A percentile compares a stretch with the other conserved stretches of the same genome.
Evolutionary conservation across 1,140 invertebrate genomes (phyloP).

Genomic region (Lordiphosa stackelbergi): DNA sequence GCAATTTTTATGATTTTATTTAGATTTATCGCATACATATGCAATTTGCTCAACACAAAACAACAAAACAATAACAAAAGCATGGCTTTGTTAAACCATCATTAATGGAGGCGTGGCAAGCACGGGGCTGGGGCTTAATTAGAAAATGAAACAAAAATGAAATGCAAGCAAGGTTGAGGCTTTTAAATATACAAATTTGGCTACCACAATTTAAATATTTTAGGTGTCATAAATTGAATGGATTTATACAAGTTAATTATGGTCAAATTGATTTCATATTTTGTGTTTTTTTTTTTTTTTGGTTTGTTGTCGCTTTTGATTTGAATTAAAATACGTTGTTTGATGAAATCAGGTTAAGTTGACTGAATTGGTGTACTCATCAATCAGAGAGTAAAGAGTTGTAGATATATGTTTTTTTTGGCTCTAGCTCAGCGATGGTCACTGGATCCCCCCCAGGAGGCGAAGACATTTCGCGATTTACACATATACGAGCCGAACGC

Average conservation of each 20-base stretch:
- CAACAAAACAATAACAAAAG: conserved; percentile 27
- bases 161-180: conserved; percentile 36
- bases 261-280: conserved; percentile 3
- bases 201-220: conserved; percentile 14
- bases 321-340: not conserved
- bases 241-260: not conserved
- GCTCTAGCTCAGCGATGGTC: too few relatives aligned
- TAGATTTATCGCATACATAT: conserved; percentile 42
- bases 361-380: conserved; percentile 15
- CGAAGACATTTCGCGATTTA: too few relatives aligned
- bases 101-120: not conserved
- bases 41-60: not conserved
- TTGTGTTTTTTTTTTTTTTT: not conserved
- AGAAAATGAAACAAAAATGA: conserved; percentile 24
- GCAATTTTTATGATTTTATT: conserved; percentile 47
- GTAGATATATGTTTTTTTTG: too few relatives aligned
- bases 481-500: too few relatives aligned
- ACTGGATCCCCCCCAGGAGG: too few relatives aligned
- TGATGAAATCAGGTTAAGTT: conserved; percentile 2
- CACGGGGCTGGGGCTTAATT: conserved; percentile 3
- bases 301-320: not conserved
- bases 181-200: conserved; percentile 24
- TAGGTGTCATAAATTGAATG: conserved; percentile 11
- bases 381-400: not conserved
- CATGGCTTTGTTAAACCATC: conserved; percentile 22